Percentiles rank a stretch among this genome's conserved stretches.
phyloP scores from a whole-genome alignment of 2,888 invertebrate species.

The Listrodromus nycthemerus region DNA sequence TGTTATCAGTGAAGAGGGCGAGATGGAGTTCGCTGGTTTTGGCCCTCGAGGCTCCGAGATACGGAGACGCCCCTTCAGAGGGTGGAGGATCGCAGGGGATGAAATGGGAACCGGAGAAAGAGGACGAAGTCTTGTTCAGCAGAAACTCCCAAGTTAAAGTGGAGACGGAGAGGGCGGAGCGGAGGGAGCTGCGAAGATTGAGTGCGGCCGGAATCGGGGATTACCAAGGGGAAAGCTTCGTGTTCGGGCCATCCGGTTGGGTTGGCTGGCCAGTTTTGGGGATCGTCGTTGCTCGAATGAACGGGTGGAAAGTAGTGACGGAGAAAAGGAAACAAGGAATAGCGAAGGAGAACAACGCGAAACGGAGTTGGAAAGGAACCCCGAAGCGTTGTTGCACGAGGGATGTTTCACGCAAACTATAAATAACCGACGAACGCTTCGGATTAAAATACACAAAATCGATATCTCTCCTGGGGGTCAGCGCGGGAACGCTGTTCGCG shows the following conservation, averaged over 20 bases:
- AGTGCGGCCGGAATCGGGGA: too few relatives aligned
- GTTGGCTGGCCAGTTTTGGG: not conserved
- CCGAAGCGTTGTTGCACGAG: not conserved
- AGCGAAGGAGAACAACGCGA: not conserved
- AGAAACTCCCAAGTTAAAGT: not conserved
- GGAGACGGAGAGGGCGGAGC: not conserved
- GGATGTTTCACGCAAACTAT: constrained; percentile 37
- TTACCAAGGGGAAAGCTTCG: not conserved
- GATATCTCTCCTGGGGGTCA: constrained; percentile 50
- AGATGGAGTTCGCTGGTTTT: constrained; percentile 1
- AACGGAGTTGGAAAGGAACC: not conserved
- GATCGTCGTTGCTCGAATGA: not conserved
- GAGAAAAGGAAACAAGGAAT: not conserved
- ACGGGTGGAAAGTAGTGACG: not conserved
- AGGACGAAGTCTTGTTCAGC: not conserved
- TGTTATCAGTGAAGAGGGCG: constrained; percentile 53
- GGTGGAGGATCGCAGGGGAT: not conserved
- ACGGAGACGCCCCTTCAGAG: not conserved
- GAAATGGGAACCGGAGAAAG: not conserved
- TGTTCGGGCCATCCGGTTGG: not conserved
- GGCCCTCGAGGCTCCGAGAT: constrained; percentile 1
- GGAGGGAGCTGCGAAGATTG: not conserved
- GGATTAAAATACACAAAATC: constrained; percentile 58
- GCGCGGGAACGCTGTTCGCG: not conserved
- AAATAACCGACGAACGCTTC: constrained; percentile 47